A percentile compares a stretch with the other conserved stretches of the same genome.
phyloP scores from a whole-genome alignment of 2,888 invertebrate species.

The Brenthis daphne region DNA sequence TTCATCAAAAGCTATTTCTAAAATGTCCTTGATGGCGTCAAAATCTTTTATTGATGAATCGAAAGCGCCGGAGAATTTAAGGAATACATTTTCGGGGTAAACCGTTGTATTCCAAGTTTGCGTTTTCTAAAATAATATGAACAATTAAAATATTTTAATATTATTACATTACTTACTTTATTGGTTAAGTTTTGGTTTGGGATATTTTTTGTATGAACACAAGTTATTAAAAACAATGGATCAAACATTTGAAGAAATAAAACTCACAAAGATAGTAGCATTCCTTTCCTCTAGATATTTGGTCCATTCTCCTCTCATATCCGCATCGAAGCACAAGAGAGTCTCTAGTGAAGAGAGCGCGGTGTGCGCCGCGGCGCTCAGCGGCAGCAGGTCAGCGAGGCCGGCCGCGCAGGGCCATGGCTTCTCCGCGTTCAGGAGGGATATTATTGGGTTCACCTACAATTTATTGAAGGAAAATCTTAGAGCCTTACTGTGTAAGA shows the following conservation, averaged over 20 bases:
- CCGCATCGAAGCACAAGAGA: constrained; percentile 66
- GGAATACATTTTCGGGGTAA: constrained; percentile 59
- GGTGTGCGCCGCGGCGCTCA: constrained; percentile 51
- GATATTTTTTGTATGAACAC: too few species aligned
- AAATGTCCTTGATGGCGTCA: constrained; percentile 47
- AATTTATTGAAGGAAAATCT: constrained; percentile 25
- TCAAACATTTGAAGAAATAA: background rate
- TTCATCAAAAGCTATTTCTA: constrained; percentile 49
- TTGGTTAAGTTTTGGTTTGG: too few species aligned
- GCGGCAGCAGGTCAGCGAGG: constrained; percentile 59
- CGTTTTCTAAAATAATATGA: constrained; percentile 45
- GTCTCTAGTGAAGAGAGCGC: constrained; percentile 71
- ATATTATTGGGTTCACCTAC: constrained; percentile 67
- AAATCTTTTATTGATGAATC: constrained; percentile 59
- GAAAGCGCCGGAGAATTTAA: constrained; percentile 65
- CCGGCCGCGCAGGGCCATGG: constrained; percentile 77
- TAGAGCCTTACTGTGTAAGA: too few species aligned
- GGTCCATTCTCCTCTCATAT: constrained; percentile 72
- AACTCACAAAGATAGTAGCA: constrained; percentile 56
- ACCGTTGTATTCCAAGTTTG: constrained; percentile 56
- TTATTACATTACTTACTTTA: too few species aligned
- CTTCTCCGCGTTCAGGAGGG: constrained; percentile 61
- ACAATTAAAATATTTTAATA: too few species aligned
- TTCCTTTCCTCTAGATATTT: constrained; percentile 53
- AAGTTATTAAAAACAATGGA: too few species aligned